Conservation (phyloP, 2,888 invertebrate species). For the Nymphalis polychloros region DNA sequence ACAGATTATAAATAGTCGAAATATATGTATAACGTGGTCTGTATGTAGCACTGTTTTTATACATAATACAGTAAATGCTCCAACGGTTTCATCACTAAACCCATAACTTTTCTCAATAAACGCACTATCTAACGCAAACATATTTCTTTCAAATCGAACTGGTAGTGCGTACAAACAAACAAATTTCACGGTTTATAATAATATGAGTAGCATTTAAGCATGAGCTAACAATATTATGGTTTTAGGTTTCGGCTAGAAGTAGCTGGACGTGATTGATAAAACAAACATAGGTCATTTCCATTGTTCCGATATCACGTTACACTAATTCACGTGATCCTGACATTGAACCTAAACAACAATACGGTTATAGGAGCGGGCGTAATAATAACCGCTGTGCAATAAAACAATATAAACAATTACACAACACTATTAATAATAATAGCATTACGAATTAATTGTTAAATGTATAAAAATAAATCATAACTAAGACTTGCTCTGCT, state of each 20-base stretch:
- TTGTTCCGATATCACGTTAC: constrained; percentile 51
- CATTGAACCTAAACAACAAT: constrained; percentile 22
- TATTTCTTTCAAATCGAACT: not conserved
- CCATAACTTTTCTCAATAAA: too few relatives aligned
- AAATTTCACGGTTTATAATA: not conserved
- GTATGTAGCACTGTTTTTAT: too few relatives aligned
- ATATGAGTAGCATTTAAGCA: not conserved
- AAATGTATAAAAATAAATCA: too few relatives aligned
- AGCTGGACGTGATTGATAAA: constrained; percentile 29
- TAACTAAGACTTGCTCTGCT: too few relatives aligned
- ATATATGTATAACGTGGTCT: not conserved
- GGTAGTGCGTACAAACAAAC: not conserved
- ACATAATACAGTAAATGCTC: too few relatives aligned
- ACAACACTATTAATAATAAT: too few relatives aligned
- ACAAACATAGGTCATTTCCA: constrained; percentile 45
- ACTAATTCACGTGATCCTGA: constrained; percentile 49
- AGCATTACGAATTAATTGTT: too few relatives aligned
- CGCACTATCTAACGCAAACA: not conserved
- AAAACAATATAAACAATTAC: not conserved
- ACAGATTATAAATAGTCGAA: not conserved
- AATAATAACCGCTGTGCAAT: not conserved
- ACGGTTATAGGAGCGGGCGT: not conserved
- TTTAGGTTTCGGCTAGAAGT: constrained; percentile 35
- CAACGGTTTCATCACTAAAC: too few relatives aligned
- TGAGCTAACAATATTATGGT: constrained; percentile 21